Conservation (phyloP, 2,113 vertebrate genomes). For the Vulpes vulpes region DNA sequence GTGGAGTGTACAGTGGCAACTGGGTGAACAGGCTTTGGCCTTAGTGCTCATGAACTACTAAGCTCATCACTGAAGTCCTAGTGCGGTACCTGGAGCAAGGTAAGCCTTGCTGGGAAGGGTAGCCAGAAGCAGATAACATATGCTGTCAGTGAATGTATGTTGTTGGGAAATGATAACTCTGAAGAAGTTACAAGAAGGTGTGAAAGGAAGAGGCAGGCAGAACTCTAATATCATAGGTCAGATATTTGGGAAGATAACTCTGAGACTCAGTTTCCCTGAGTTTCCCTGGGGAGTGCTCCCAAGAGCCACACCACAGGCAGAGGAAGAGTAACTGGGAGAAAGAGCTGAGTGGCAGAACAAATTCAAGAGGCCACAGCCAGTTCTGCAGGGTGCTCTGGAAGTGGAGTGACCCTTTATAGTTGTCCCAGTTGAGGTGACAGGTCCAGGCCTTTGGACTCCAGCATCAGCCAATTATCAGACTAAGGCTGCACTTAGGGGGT, state of each 20-base stretch:
- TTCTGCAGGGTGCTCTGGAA: not conserved
- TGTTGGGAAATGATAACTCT: not conserved
- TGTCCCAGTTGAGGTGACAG: not conserved
- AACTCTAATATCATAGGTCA: not conserved
- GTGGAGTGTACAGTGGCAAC: fast-evolving
- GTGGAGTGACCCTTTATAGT: not conserved
- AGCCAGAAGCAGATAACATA: not conserved
- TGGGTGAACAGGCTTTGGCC: not conserved
- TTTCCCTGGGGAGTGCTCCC: not conserved
- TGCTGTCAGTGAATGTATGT: not conserved
- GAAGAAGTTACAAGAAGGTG: not conserved
- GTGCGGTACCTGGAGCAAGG: not conserved
- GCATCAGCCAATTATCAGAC: not conserved
- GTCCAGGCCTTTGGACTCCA: not conserved
- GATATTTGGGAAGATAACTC: not conserved
- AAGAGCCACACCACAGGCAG: not conserved
- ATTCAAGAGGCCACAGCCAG: not conserved
- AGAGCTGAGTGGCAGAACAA: not conserved
- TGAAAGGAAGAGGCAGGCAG: not conserved
- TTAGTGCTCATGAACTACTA: not conserved
- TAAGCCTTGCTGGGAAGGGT: not conserved
- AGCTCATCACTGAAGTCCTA: not conserved
- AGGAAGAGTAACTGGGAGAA: not conserved
- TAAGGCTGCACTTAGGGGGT: not conserved
- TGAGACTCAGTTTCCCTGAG: not conserved